phyloP scores from a whole-genome alignment of 2,797 vertebrate genomes.

The Gymnodraco acuticeps region DNA sequence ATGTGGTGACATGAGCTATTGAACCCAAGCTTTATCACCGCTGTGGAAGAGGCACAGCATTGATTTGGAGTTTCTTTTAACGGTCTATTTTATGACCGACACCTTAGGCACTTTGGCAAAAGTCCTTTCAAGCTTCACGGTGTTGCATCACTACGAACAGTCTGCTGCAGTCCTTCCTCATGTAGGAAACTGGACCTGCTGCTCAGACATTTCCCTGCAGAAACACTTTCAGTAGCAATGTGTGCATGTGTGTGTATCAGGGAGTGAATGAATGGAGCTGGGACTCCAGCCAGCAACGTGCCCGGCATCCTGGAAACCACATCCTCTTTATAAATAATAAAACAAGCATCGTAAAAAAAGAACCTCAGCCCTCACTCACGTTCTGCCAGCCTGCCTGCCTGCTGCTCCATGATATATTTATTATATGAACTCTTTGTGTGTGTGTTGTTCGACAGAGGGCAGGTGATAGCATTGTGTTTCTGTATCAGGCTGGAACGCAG shows the following conservation, averaged over 20 bases:
- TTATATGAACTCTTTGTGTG: constrained; percentile 44
- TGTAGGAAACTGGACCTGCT: constrained; percentile 20
- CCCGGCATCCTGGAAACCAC: constrained; percentile 70
- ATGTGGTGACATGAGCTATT: constrained; percentile 67
- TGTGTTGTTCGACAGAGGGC: constrained; percentile 37
- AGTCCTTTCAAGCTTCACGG: constrained; percentile 19
- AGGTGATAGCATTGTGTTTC: constrained; percentile 25
- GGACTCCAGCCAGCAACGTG: constrained; percentile 63
- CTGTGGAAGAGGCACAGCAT: constrained; percentile 53
- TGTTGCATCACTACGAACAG: constrained; percentile 15
- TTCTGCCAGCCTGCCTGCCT: constrained; percentile 37
- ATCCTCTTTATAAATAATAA: constrained; percentile 80
- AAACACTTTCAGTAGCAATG: neutral
- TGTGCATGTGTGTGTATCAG: constrained; percentile 24
- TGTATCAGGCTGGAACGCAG: constrained; percentile 4
- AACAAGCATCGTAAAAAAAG: constrained; percentile 67
- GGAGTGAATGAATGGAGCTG: constrained; percentile 56
- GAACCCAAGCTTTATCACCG: constrained; percentile 68
- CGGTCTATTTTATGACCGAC: constrained; percentile 49
- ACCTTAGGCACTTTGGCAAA: constrained; percentile 41
- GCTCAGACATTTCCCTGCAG: constrained; percentile 10
- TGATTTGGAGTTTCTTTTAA: constrained; percentile 59
- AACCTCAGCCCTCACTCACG: constrained; percentile 52
- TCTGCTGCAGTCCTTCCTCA: neutral
- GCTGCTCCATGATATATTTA: constrained; percentile 68